These are phyloP conservation scores for Bathynomus jamesi DNA, from an alignment of 1,140 invertebrate species.

Conservation along the genomic window DNA sequence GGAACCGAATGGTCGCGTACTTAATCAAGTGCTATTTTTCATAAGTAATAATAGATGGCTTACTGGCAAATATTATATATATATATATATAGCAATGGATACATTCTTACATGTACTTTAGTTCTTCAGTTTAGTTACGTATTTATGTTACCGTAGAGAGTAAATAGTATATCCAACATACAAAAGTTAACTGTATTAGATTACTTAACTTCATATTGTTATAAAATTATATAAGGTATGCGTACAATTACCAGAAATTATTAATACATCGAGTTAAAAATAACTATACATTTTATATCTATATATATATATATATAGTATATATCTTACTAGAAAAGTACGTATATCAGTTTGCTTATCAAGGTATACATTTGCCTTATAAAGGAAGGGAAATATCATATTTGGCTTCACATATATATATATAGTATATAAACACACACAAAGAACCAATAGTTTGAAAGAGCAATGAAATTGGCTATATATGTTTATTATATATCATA, in stretches of 20 bases:
- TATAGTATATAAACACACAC: background rate
- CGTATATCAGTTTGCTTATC: background rate
- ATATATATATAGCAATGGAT: background rate
- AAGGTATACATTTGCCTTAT: background rate
- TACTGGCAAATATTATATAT: background rate
- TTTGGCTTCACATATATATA: background rate
- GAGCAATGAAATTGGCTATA: background rate
- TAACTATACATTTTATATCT: background rate
- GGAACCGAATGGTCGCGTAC: too few species aligned
- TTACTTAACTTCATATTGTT: too few species aligned
- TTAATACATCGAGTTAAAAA: too few species aligned
- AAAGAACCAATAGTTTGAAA: background rate
- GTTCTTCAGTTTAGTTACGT: too few species aligned
- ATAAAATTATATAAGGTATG: too few species aligned
- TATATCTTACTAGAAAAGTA: constrained; percentile 1
- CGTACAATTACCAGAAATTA: too few species aligned
- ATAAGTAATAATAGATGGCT: too few species aligned
- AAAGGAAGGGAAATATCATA: background rate
- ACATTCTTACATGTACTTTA: background rate
- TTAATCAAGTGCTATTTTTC: too few species aligned
- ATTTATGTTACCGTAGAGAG: too few species aligned
- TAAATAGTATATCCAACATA: too few species aligned
- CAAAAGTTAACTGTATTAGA: too few species aligned
- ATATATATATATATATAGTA: background rate
- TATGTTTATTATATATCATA: background rate